Percentiles rank a stretch among this genome's conserved stretches.
These are phyloP conservation scores for Hippocampus zosterae DNA, from an alignment of 2,113 vertebrate species.

Conservation along the genomic window DNA sequence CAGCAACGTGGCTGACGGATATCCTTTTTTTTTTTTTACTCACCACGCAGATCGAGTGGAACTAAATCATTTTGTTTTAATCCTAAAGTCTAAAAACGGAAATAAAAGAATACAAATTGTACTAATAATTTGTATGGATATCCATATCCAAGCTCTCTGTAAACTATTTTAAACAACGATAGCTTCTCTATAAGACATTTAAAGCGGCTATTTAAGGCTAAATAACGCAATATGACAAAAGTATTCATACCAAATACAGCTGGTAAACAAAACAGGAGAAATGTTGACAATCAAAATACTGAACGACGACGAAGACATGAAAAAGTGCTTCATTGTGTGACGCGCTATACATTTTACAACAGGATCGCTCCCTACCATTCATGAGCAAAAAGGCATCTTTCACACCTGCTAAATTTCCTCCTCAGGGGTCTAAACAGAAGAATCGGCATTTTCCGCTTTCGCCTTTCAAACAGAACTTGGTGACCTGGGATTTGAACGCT, in stretches of 20 bases:
- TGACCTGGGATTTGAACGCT: too few relatives aligned
- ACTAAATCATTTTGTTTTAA: constrained; percentile 31
- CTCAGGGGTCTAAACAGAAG: not conserved
- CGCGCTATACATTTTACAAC: constrained; percentile 51
- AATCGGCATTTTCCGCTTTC: not conserved
- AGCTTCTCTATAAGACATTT: constrained; percentile 48
- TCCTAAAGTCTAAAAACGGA: constrained; percentile 22
- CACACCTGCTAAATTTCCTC: not conserved
- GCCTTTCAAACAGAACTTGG: not conserved
- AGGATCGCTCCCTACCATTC: constrained; percentile 45
- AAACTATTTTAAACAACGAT: constrained; percentile 55
- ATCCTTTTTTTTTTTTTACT: constrained; percentile 35
- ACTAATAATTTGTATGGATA: constrained; percentile 49
- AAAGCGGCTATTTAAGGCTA: constrained; percentile 64
- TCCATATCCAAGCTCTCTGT: constrained; percentile 60
- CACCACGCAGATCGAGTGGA: constrained; percentile 33
- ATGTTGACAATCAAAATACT: constrained; percentile 52
- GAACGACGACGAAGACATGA: constrained; percentile 50
- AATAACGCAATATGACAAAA: constrained; percentile 53
- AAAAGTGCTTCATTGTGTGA: constrained; percentile 67
- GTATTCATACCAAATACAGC: constrained; percentile 57
- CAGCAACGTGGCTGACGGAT: constrained; percentile 62
- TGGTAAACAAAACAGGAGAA: constrained; percentile 53
- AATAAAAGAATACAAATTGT: constrained; percentile 5
- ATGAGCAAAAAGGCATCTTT: constrained; percentile 5